Evolutionary conservation across 2,797 vertebrate species (phyloP), one percentile per base, ranked within the genome.

Genomic region (Rhincodon typus): DNA sequence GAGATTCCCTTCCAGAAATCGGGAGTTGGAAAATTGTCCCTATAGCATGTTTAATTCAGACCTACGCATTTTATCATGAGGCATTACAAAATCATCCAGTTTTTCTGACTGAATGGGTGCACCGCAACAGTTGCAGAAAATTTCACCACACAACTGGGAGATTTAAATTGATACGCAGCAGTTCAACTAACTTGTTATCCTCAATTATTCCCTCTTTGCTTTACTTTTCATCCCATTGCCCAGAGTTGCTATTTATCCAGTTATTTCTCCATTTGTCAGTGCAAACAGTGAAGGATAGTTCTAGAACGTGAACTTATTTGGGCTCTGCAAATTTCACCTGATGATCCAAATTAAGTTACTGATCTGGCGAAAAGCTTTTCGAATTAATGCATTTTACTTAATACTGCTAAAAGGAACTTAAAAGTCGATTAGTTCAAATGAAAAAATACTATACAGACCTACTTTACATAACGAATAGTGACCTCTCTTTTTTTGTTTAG

Each of bases 161-260:
- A 94, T 72, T 94, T 72, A 46, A 70, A 94, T 30, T 94, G 91
- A 94, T n/a, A 15, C 62, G 30, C 17, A 34, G 30, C 66, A 23
- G 10, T 15, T 67, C 91, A 38, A 70, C 23, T 94, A 42, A 27
- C 91, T 25, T 72, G 12, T 42, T 46, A 94, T 70, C 67, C 46
- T 72, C 93, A 94, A 69, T 94, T 94, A 72, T 21, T 72, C 93
- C n/a, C n/a, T 46, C 67, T 72, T 72, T 94, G 69, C 4, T 72
- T 69, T 69, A 94, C 72, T 94, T 94, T 94, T 66, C 90, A 69
- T 66, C 69, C 90, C n/a, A 7, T 19, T 94, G 93, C 93, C 38
- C 25, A 13, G 93, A 94, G 21, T 94, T 38, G 50, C 69, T 72
- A 72, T 38, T 69, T 72, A 94, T 69, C 93, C 15, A 69, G 50